Evolutionary conservation across 1,140 invertebrate species (phyloP), one percentile per base, ranked within the genome.

Genomic region (Pseudomyrmex concolor): DNA sequence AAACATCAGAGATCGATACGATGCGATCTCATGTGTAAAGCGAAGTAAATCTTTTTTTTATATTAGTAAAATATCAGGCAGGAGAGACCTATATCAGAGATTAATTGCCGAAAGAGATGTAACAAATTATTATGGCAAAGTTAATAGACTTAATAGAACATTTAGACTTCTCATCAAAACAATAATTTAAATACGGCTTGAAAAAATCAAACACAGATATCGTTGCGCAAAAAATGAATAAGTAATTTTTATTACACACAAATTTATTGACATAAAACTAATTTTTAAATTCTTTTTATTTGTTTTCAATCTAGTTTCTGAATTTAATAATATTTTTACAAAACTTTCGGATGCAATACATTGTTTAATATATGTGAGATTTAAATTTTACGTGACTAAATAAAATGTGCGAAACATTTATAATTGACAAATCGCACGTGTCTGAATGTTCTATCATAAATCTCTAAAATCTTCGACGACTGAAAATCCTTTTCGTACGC

Each of bases 391-490:
- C 15, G 7, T 19, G 13, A 71, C 10, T n/a, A 74, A 25, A 70
- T 2, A 12, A 60, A 48, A 66, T 15, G 19, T 54, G 34, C 19
- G 43, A 54, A 34, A 17, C 15, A 17, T 76, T 9, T 1, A 67
- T 5, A 17, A 2, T 10, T 10, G 12, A 57, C 22, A 15, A 66
- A 51, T 43, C 7, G 13, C 43, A 9, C 13, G 51, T 7, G 12
- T 66, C 54, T 13, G 19, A 80, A 17, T 34, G 66, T 70, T 80
- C 10, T 17, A 70, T 78, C 48, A 48, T 59, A n/a, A 71, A 43
- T n/a, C n/a, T 74, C n/a, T 10, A 19, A 68, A 80, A 63, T 55
- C 66, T 80, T 87, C 43, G 34, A 34, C 34, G 85, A 86, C 73
- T 84, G 70, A 86, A 57, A 70, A 13, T 76, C n/a, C 51, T 55